These are phyloP conservation scores for Drosophila setosimentum DNA, from an alignment of 2,888 invertebrate species.

Conservation along the genomic window DNA sequence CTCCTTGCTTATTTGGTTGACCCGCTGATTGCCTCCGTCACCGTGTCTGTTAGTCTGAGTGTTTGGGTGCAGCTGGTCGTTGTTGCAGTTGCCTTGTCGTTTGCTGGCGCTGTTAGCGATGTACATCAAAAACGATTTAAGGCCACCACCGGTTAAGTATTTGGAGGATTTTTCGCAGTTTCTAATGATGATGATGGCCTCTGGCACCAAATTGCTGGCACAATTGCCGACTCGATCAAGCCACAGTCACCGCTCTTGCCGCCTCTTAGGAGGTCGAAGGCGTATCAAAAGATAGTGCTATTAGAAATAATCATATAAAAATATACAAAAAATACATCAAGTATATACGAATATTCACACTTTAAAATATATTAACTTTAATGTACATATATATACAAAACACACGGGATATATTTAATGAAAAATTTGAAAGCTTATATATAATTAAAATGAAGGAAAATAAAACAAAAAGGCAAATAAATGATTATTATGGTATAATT, in stretches of 20 bases:
- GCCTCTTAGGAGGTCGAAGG: background rate
- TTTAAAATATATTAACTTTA: background rate
- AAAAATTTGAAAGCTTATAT: background rate
- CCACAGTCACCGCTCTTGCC: background rate
- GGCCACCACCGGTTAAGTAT: constrained; percentile 63
- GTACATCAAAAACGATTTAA: constrained; percentile 77
- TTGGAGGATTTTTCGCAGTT: constrained; percentile 76
- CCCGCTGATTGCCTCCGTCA: constrained; percentile 51
- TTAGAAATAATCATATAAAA: constrained; percentile 12
- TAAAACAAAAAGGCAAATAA: too few relatives aligned
- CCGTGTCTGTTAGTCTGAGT: background rate
- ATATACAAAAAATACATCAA: background rate
- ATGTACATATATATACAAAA: background rate
- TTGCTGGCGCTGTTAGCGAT: constrained; percentile 40
- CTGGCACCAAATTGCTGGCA: constrained; percentile 55
- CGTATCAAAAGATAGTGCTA: constrained; percentile 15
- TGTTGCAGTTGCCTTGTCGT: constrained; percentile 36
- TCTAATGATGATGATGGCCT: constrained; percentile 74
- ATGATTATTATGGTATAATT: too few relatives aligned
- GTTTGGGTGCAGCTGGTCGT: constrained; percentile 9
- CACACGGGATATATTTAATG: background rate
- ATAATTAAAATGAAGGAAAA: too few relatives aligned
- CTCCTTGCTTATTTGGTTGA: constrained; percentile 16
- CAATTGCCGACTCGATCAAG: constrained; percentile 48
- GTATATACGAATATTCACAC: background rate